A percentile compares a stretch with the other conserved stretches of the same genome.
Conservation (phyloP, 2,888 invertebrate genomes). For the Caenorhabditis zanzibari region DNA sequence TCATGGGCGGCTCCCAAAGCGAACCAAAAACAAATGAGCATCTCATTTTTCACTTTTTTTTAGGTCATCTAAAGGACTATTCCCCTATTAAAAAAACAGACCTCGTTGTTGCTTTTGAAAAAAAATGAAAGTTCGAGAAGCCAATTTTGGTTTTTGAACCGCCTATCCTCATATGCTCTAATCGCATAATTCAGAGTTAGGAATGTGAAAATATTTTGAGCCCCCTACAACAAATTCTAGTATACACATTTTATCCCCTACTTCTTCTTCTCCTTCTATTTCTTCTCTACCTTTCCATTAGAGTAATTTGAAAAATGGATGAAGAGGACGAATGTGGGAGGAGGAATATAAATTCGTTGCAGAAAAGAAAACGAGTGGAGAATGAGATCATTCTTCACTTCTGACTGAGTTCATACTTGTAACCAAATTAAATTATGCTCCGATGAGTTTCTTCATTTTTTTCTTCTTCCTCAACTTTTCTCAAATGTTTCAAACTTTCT, state of each 20-base stretch:
- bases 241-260: not conserved
- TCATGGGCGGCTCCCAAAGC: not conserved
- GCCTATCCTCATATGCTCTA: constrained; percentile 3
- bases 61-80: not conserved
- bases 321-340: not conserved
- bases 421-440: constrained; percentile 44
- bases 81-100: not conserved
- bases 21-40: not conserved
- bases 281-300: constrained; percentile 23
- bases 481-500: constrained; percentile 30
- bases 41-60: not conserved
- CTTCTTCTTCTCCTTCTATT: constrained; percentile 1
- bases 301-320: constrained; percentile 22
- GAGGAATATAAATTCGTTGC: constrained; percentile 19
- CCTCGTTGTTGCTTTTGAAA: not conserved
- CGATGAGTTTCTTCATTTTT: constrained; percentile 25
- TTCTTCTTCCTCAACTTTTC: not conserved
- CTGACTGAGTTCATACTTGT: constrained; percentile 18
- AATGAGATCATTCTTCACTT: constrained; percentile 26
- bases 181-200: constrained; percentile 16
- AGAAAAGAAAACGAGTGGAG: not conserved
- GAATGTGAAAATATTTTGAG: constrained; percentile 16
- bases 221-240: not conserved
- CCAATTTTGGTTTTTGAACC: constrained; percentile 29
- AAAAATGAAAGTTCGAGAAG: constrained; percentile 16